Evolutionary conservation across 1,140 invertebrate genomes (phyloP), one percentile per base, ranked within the genome.

Genomic region (Trichonephila clavipes): DNA sequence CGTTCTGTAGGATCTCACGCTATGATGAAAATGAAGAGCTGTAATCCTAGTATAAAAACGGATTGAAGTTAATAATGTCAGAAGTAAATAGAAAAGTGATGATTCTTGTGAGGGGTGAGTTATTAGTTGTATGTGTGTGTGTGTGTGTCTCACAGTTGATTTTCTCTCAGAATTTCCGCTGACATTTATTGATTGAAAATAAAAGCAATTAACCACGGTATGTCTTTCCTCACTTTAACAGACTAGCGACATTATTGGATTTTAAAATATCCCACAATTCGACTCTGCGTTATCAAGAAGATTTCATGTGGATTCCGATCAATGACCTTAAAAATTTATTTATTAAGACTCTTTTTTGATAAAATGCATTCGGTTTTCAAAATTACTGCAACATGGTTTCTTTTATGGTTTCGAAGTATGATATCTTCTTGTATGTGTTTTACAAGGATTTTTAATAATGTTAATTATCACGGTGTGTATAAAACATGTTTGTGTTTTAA

Each of bases 131-230:
- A 83, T 59, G n/a, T n/a, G n/a, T n/a, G n/a, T n/a, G n/a, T n/a
- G n/a, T n/a, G n/a, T n/a, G n/a, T n/a, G 51, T 58, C 19, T 83
- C 44, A 6, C 44, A 24, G 82, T 8, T 10, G 44, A 59, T 5
- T 85, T 59, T 19, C 44, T 85, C 14, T 85, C 58, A 24, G 83
- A 85, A 61, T 51, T 85, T 85, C n/a, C 18, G 1, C 24, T 64
- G 86, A 88, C 86, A 88, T 88, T 88, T 88, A 88, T 64, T 64
- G 86, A 66, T 64, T 88, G 62, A 40, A 88, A 88, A 88, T 62
- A 61, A 88, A 88, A 64, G 61, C 59, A 88, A 88, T 88, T 88
- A 88, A 88, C 85, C 19, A 21, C 21, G 7, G 28, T 10, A 64
- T 2, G 28, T 44, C 59, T 44, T 18, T 62, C 24, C 34, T 64